Conservation (phyloP, 2,888 invertebrate genomes). For the Ditylenchus weischeri region DNA sequence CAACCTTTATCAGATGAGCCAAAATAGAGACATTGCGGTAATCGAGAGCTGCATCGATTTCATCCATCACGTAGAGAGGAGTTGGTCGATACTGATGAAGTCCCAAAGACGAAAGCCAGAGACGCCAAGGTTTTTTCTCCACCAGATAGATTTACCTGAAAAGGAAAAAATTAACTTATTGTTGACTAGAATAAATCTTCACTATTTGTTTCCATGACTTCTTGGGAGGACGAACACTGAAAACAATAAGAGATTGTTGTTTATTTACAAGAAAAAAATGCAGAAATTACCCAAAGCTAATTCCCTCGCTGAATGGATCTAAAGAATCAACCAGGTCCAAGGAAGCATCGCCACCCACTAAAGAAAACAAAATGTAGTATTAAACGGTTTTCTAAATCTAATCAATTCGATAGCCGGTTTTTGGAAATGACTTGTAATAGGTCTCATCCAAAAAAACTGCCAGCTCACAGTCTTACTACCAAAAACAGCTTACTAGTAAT, state of each 20-base stretch:
- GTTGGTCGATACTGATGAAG: conserved; percentile 93
- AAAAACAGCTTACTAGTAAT: conserved; percentile 24
- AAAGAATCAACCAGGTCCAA: conserved; percentile 82
- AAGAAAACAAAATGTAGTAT: no score
- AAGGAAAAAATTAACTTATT: no score
- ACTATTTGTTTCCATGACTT: conserved; percentile 98
- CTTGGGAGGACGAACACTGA: conserved; percentile 89
- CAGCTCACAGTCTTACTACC: no score
- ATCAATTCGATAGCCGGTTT: no score
- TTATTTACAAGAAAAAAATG: no score
- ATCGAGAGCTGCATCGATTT: conserved; percentile 95
- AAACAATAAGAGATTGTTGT: background rate
- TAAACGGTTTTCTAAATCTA: no score
- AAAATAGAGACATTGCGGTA: conserved; percentile 98
- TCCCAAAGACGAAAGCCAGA: conserved; percentile 89
- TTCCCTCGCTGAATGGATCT: conserved; percentile 93
- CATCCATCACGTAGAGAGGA: conserved; percentile 95
- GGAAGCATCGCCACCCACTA: conserved; percentile 9
- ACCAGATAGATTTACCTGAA: conserved; percentile 76
- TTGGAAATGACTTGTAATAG: no score
- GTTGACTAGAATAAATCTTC: no score
- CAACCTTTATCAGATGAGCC: conserved; percentile 87
- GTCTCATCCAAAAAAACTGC: no score
- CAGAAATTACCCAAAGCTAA: conserved; percentile 68
- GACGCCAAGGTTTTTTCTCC: conserved; percentile 97